phyloP scores from a whole-genome alignment of 2,888 invertebrate species.

The Petrolisthes manimaculis region DNA sequence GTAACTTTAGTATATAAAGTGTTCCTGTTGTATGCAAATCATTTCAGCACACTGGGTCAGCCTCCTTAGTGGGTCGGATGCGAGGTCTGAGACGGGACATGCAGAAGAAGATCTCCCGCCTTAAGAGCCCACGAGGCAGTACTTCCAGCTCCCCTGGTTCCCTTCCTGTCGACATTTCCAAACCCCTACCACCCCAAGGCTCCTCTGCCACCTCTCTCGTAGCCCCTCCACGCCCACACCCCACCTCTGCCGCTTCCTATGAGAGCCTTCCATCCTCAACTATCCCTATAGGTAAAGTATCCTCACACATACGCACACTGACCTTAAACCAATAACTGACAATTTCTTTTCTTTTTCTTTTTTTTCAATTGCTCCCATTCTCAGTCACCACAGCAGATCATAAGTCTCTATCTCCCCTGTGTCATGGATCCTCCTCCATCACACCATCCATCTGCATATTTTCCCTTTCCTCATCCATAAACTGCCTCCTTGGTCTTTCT shows the following conservation, averaged over 20 bases:
- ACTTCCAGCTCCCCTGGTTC: conserved; percentile 54
- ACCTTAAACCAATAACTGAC: too few species aligned
- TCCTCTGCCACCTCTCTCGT: conserved; percentile 21
- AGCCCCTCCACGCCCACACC: conserved; percentile 20
- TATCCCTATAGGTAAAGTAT: conserved; percentile 36
- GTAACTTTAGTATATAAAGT: too few species aligned
- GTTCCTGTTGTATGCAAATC: neutral
- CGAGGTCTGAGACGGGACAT: conserved; percentile 82
- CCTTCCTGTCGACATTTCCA: conserved; percentile 30
- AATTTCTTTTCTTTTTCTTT: too few species aligned
- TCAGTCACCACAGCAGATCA: too few species aligned
- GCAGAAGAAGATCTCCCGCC: conserved; percentile 81
- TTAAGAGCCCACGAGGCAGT: conserved; percentile 68
- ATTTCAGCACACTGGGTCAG: conserved; percentile 63
- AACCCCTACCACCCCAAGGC: conserved; percentile 13
- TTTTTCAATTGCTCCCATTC: too few species aligned
- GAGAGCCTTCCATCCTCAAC: conserved; percentile 46
- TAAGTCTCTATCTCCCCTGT: too few species aligned
- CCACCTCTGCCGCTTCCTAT: conserved; percentile 37
- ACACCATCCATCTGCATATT: too few species aligned
- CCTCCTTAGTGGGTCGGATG: conserved; percentile 77
- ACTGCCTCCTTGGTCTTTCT: too few species aligned
- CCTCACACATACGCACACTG: too few species aligned
- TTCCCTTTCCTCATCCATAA: neutral
- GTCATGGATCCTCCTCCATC: too few species aligned